Conservation (phyloP, 2,888 invertebrate genomes). For the Eilema caniola region DNA sequence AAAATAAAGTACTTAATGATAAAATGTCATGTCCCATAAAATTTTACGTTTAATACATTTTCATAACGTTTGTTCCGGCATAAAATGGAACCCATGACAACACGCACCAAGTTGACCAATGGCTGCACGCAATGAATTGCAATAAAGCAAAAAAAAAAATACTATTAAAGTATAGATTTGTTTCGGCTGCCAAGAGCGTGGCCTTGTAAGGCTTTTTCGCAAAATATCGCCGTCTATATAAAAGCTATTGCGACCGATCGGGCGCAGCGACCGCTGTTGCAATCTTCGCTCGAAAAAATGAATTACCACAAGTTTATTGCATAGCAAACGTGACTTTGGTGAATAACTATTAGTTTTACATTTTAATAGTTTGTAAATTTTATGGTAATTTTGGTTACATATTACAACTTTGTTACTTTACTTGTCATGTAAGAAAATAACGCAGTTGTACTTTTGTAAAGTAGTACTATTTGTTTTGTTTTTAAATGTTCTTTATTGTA, state of each 20-base stretch:
- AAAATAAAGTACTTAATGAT: background rate
- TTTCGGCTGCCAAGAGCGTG: conserved; percentile 74
- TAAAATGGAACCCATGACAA: conserved; percentile 53
- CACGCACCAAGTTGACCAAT: conserved; percentile 71
- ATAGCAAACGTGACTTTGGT: conserved; percentile 66
- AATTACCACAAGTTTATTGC: conserved; percentile 65
- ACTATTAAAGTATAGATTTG: conserved; percentile 79
- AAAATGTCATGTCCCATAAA: conserved; percentile 4
- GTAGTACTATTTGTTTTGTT: too few species aligned
- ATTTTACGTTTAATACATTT: background rate
- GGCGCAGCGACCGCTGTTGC: conserved; percentile 63
- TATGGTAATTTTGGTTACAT: conserved; percentile 24
- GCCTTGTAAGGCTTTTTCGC: conserved; percentile 78
- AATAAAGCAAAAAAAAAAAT: conserved; percentile 63
- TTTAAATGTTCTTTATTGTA: too few species aligned
- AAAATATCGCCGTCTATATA: conserved; percentile 61
- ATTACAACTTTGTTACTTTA: background rate
- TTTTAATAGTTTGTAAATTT: conserved; percentile 34
- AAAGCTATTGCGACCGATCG: conserved; percentile 70
- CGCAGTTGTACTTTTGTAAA: background rate
- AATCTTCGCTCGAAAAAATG: conserved; percentile 57
- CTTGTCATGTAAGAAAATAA: background rate
- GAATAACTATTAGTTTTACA: conserved; percentile 40
- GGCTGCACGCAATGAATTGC: conserved; percentile 71
- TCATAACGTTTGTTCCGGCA: conserved; percentile 26